A percentile compares a stretch with the other conserved stretches of the same genome.
phyloP scores from a whole-genome alignment of 2,113 vertebrate species.

The Elaphurus davidianus region DNA sequence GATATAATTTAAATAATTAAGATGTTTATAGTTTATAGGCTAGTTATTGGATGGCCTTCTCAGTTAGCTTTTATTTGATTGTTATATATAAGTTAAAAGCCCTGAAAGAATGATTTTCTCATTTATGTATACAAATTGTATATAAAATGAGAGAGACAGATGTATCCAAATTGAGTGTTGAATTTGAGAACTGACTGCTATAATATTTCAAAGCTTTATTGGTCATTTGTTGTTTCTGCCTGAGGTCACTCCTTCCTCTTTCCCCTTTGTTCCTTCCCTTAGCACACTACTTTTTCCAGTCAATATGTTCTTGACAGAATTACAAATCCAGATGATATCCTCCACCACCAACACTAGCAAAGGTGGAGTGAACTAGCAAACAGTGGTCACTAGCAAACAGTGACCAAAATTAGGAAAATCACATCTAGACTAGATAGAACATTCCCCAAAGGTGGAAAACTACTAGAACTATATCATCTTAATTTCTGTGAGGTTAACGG shows the following conservation, averaged over 20 bases:
- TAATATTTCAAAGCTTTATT: neutral
- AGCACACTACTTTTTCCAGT: neutral
- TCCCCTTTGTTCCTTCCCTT: no score
- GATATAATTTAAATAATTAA: neutral
- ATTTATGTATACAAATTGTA: neutral
- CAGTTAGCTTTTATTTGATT: neutral
- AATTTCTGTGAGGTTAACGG: neutral
- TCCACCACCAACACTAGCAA: neutral
- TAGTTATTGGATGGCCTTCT: neutral
- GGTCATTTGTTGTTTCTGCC: neutral
- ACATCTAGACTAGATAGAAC: neutral
- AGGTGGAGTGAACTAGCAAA: neutral
- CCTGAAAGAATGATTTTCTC: neutral
- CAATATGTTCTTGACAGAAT: neutral
- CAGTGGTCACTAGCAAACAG: neutral
- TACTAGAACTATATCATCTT: neutral
- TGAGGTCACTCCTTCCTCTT: neutral
- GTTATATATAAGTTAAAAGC: neutral
- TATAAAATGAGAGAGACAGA: neutral
- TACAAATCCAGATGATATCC: neutral
- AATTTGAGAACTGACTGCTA: neutral
- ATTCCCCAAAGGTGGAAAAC: neutral
- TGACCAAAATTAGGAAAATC: neutral
- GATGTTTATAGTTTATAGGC: fast-evolving
- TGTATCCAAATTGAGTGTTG: neutral